Evolutionary conservation across 2,888 invertebrate genomes (phyloP), one percentile per base, ranked within the genome.

Genomic region (Ptychoptera albimana): DNA sequence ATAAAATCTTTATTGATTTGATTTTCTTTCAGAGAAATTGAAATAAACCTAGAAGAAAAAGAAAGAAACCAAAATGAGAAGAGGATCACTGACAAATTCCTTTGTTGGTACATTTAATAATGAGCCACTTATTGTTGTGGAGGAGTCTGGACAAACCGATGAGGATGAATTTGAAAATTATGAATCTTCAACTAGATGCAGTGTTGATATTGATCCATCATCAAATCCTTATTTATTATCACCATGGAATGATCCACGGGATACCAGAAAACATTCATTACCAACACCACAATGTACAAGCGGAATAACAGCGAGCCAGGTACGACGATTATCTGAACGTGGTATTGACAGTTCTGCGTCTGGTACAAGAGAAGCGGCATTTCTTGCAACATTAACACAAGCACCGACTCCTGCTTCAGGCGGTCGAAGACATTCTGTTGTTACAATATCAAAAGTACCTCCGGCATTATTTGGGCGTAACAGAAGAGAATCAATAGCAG

Each of bases 271-370:
- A 60, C 82, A 85, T 55, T 87, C 86, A 34, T 67, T 87, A 55
- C 87, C 87, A 2, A 86, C 86, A 2, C 81, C 86, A 2, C 79
- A 83, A 53, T 86, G 86, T 59, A 82, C 82, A 15, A 78, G 82
- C 50, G 87, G 87, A 44, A 86, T 86, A 48, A 87, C 86, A 37
- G 87, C 87, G 41, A 85, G 85, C 55, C 86, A 87, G 73, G 85
- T 86, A 45, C 74, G 87, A 15, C 74, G 87, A 14, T 65, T 87
- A 38, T 87, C 86, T 34, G 87, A 87, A 55, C 73, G 80, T 46
- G 82, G 85, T 13, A 75, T 75, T 1, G 84, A 84, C 58, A 71
- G 77, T 16, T 76, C 75, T 4, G 82, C 80, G 1, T 75, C 81
- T 3, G 79, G 82, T 46, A 77, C 82, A n/a, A 74, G 79, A 43